phyloP scores from a whole-genome alignment of 2,888 invertebrate genomes.

The Epinotia demarniana region DNA sequence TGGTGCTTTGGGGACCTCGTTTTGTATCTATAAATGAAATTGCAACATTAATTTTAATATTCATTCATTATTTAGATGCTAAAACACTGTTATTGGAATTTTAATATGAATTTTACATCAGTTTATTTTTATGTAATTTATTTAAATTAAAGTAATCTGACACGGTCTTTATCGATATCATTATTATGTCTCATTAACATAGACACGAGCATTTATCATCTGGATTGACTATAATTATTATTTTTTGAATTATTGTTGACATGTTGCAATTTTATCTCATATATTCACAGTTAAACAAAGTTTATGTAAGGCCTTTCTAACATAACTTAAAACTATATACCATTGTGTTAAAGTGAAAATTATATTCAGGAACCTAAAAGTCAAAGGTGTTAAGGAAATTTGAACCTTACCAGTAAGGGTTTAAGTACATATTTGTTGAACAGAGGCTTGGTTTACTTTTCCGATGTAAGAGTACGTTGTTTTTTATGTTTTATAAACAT shows the following conservation, averaged over 20 bases:
- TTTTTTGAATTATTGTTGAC: not conserved
- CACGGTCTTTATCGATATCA: not conserved
- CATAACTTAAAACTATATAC: not conserved
- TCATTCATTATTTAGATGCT: not conserved
- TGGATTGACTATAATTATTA: no score
- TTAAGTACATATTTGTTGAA: constrained; percentile 17
- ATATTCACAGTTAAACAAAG: not conserved
- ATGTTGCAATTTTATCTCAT: constrained; percentile 15
- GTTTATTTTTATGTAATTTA: constrained; percentile 1
- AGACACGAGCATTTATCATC: not conserved
- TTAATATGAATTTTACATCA: not conserved
- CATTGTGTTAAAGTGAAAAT: not conserved
- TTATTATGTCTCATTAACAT: constrained; percentile 1
- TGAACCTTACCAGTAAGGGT: not conserved
- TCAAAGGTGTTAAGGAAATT: not conserved
- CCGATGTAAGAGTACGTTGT: constrained; percentile 47
- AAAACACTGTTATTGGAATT: not conserved
- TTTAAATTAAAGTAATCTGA: constrained; percentile 25
- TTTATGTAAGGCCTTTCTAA: not conserved
- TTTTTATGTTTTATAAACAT: constrained; percentile 49
- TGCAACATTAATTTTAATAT: constrained; percentile 17
- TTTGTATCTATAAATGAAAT: not conserved
- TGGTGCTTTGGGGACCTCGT: not conserved
- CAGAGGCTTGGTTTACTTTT: constrained; percentile 18
- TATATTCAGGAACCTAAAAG: not conserved